phyloP scores from a whole-genome alignment of 2,797 vertebrate species.

The Lophius americanus region DNA sequence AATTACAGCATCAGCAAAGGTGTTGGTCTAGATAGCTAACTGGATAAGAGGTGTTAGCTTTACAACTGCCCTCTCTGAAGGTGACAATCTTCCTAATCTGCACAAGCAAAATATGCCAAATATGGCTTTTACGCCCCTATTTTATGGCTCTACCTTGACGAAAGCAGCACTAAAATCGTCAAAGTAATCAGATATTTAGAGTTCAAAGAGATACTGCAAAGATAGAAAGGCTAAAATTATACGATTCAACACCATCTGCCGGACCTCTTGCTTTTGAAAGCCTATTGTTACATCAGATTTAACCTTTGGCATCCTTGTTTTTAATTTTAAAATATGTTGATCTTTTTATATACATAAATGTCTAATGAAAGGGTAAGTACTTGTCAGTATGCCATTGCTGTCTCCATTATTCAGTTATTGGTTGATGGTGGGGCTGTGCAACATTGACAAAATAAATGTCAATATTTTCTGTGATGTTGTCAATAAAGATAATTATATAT shows the following conservation, averaged over 20 bases:
- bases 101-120: slow-evolving; percentile 54
- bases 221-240: background rate
- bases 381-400: too few species aligned
- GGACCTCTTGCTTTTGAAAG: background rate
- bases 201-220: slow-evolving; percentile 8
- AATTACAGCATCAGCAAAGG: slow-evolving; percentile 76
- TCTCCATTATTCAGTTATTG: background rate
- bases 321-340: background rate
- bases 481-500: too few species aligned
- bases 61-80: slow-evolving; percentile 55
- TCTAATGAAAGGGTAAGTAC: background rate
- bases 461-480: too few species aligned
- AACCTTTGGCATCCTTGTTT: background rate
- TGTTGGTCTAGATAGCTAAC: slow-evolving; percentile 63
- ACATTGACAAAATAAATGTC: background rate
- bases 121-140: slow-evolving; percentile 16
- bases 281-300: background rate
- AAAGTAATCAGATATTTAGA: background rate
- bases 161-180: background rate
- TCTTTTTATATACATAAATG: too few species aligned
- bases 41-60: slow-evolving; percentile 63
- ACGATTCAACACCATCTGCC: background rate
- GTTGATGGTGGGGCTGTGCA: too few species aligned
- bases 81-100: slow-evolving; percentile 60
- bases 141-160: background rate